Evolutionary conservation across 2,113 vertebrate genomes (phyloP).

Genomic region (Spizaetus ornatus): DNA sequence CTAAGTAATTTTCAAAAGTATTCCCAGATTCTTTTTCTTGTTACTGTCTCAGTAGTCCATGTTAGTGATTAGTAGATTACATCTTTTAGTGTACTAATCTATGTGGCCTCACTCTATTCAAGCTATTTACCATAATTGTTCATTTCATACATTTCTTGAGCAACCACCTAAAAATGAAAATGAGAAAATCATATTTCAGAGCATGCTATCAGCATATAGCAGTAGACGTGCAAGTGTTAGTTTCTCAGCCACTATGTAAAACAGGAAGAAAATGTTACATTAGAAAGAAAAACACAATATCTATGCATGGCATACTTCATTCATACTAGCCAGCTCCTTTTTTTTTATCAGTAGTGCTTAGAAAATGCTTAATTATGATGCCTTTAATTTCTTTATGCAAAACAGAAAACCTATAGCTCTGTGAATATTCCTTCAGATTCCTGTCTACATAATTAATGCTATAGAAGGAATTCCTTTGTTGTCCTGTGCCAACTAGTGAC

Average conservation of each 20-base stretch:
- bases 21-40: background rate
- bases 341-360: background rate
- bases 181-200: background rate
- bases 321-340: background rate
- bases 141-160: background rate
- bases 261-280: background rate
- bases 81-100: background rate
- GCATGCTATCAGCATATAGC: background rate
- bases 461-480: conserved; percentile 39
- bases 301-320: background rate
- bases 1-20: background rate
- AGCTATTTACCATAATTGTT: background rate
- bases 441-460: conserved; percentile 54
- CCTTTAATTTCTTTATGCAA: conserved; percentile 33
- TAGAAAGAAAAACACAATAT: background rate
- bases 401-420: conserved; percentile 24
- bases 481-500: background rate
- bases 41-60: background rate
- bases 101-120: background rate
- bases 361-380: conserved; percentile 1
- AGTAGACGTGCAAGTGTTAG: background rate
- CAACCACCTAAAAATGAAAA: background rate
- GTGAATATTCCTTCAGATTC: conserved; percentile 37
- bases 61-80: background rate
- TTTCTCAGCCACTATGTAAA: background rate